Base-by-base conservation (phyloP, 2,113 vertebrate genomes). In the Chlorocebus sabaeus region DNA sequence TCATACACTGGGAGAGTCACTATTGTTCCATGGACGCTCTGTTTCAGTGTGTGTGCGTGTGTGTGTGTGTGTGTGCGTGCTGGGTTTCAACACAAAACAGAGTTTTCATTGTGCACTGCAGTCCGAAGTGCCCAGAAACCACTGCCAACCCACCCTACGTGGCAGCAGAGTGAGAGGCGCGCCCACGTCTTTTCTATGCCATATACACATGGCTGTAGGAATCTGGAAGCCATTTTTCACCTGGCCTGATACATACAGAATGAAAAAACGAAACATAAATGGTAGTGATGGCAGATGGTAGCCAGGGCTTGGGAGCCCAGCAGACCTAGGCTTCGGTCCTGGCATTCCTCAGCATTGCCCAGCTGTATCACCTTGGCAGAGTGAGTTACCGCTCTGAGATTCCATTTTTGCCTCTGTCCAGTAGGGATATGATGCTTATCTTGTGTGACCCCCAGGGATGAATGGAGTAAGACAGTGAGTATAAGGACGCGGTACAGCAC, bases 401-500 rank as follows among this genome's bases (percentile, higher is more conserved):
- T 64, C 57, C 27, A 4, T 35, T 38, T 57, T 35, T n/a, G 8
- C 23, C 23, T 75, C 89, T 38, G 57, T 23, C 14, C 27, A 61
- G 22, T 6, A 64, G 94, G n/a, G 18, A 17, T 13, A 14, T 2
- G 25, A 38, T 2, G 4, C 73, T 57, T 13, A 18, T 40, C 20
- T n/a, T 78, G 13, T 2, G 14, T 14, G 13, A 48, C 45, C 8
- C 27, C 3, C 5, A 11, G 45, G 79, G 23, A 30, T 16, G 68
- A 55, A 35, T 0, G 1, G 75, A 43, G 17, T 6, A 27, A 40
- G 67, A 8, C 3, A 12, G 38, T 2, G 38, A 9, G 8, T 5
- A 0, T 23, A 32, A 64, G 4, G 16, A 22, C 14, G 2, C 0
- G 2, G 40, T 27, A 30, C 0, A 8, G 48, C 18, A 20, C 35